These are phyloP conservation scores for Drosophila repletoides DNA, from an alignment of 1,140 invertebrate species.

Conservation along the genomic window DNA sequence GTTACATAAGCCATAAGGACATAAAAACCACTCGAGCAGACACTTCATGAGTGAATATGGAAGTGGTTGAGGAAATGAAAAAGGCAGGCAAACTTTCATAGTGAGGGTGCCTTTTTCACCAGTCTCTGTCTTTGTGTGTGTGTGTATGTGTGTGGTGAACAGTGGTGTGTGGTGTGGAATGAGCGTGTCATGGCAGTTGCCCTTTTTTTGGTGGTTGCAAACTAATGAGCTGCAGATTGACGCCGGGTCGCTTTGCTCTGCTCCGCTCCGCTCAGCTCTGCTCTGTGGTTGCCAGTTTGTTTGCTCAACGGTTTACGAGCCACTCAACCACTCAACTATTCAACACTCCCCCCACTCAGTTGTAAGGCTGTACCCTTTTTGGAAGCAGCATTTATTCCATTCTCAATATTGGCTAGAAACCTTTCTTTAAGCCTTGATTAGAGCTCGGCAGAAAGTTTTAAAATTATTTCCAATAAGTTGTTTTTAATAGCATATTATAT, in stretches of 20 bases:
- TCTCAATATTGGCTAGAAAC: too few species aligned
- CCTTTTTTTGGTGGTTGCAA: conserved; percentile 62
- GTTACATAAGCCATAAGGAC: conserved; percentile 78
- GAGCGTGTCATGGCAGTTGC: conserved; percentile 18
- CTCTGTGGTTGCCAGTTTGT: conserved; percentile 61
- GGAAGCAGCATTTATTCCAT: too few species aligned
- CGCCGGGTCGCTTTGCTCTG: conserved; percentile 25
- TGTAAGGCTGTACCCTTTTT: too few species aligned
- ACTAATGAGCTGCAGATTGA: conserved; percentile 75
- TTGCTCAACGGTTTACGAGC: conserved; percentile 72
- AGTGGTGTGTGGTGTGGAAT: conserved; percentile 1
- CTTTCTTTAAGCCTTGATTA: too few species aligned
- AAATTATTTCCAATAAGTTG: too few species aligned
- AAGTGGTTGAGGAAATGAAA: not conserved
- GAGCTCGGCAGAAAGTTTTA: too few species aligned
- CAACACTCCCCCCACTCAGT: conserved; percentile 2
- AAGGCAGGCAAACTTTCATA: conserved; percentile 5
- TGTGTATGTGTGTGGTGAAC: not conserved
- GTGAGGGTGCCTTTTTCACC: too few species aligned
- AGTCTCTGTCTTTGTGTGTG: not conserved
- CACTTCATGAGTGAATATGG: conserved; percentile 47
- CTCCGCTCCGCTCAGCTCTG: not conserved
- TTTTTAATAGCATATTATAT: too few species aligned
- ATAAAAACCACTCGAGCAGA: conserved; percentile 78
- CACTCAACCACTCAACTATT: conserved; percentile 35